These are phyloP conservation scores for Phyllotis vaccarum DNA, from an alignment of 2,797 vertebrate genomes.

Conservation along the genomic window DNA sequence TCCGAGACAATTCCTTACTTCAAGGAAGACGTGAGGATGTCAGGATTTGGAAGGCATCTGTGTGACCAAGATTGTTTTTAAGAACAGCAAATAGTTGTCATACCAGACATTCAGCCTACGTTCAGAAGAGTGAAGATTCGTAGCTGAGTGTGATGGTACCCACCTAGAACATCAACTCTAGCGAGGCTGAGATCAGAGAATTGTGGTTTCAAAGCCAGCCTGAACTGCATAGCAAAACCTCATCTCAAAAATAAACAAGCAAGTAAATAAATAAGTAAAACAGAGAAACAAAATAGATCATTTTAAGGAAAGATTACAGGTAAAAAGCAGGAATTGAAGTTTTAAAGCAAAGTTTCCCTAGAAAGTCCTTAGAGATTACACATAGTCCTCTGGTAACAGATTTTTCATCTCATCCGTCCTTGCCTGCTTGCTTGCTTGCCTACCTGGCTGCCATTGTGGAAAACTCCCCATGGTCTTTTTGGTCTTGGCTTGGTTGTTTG, in stretches of 20 bases:
- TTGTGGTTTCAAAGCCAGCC: background rate
- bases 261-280: background rate
- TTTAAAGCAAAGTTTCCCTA: background rate
- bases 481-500: background rate
- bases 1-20: background rate
- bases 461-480: background rate
- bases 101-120: background rate
- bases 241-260: background rate
- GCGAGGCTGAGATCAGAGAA: background rate
- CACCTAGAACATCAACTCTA: background rate
- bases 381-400: background rate
- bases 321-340: background rate
- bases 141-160: background rate
- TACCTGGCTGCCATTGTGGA: background rate
- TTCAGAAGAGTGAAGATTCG: background rate
- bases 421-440: background rate
- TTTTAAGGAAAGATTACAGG: background rate
- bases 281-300: background rate
- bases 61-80: conserved; percentile 1
- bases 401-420: background rate
- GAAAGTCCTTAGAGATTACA: background rate
- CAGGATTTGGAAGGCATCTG: background rate
- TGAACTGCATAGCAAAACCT: background rate
- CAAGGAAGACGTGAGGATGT: background rate
- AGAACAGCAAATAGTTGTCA: background rate